Conservation (phyloP, 2,888 invertebrate species). For the Odontomyia ornata region DNA sequence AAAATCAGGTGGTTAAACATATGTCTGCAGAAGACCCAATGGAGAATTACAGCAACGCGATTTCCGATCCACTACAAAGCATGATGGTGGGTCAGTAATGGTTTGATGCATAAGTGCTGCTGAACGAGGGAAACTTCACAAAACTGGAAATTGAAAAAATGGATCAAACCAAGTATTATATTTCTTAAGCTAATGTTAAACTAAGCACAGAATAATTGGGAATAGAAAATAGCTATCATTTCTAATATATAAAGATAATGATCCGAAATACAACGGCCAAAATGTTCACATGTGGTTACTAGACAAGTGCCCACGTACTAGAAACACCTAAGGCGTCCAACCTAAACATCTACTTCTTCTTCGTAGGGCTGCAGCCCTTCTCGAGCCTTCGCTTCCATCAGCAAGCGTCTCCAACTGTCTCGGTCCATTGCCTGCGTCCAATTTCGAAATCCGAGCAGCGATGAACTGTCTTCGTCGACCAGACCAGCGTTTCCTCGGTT, state of each 20-base stretch:
- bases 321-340: background rate
- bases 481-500: too few species aligned
- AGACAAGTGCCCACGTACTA: background rate
- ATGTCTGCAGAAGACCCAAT: background rate
- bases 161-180: background rate
- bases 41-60: background rate
- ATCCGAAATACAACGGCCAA: background rate
- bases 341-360: too few species aligned
- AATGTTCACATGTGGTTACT: background rate
- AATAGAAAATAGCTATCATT: background rate
- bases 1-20: background rate
- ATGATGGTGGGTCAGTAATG: background rate
- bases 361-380: too few species aligned
- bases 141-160: background rate
- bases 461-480: too few species aligned
- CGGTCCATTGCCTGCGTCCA: too few species aligned
- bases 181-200: background rate
- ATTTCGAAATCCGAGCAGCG: too few species aligned
- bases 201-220: background rate
- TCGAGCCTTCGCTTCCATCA: too few species aligned
- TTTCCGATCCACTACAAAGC: background rate
- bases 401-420: too few species aligned
- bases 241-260: background rate
- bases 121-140: background rate
- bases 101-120: background rate